Percentiles rank a stretch among this genome's conserved stretches.
Conservation (phyloP, 2,888 invertebrate genomes). For the Coecobrya sp. region DNA sequence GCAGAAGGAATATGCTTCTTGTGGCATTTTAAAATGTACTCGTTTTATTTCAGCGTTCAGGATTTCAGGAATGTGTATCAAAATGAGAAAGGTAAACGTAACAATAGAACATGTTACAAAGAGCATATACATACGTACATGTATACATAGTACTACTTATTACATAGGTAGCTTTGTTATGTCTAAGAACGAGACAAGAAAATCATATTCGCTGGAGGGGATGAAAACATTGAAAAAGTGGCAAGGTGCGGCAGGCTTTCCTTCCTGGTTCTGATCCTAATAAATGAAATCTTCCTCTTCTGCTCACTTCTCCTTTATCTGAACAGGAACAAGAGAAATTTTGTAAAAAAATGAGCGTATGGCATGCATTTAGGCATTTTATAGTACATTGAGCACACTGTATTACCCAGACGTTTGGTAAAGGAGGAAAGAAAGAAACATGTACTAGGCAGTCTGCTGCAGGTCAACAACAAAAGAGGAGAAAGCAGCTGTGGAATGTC, state of each 20-base stretch:
- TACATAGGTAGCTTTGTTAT: background rate
- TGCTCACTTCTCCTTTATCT: slow-evolving; percentile 1
- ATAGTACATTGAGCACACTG: background rate
- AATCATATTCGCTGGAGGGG: slow-evolving; percentile 43
- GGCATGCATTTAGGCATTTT: background rate
- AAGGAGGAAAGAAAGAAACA: slow-evolving; percentile 28
- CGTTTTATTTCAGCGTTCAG: too few relatives aligned
- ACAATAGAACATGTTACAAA: background rate
- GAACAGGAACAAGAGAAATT: background rate
- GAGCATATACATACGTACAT: background rate
- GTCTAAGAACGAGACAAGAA: background rate
- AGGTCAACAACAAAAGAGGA: slow-evolving; percentile 58
- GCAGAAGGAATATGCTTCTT: too few relatives aligned
- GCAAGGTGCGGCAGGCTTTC: slow-evolving; percentile 19
- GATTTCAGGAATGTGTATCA: background rate
- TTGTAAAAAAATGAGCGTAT: background rate
- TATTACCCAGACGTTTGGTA: background rate
- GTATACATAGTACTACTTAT: too few relatives aligned
- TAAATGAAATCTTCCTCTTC: slow-evolving; percentile 47
- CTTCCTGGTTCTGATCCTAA: slow-evolving; percentile 39
- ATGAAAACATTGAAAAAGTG: slow-evolving; percentile 40
- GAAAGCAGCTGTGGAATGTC: slow-evolving; percentile 83
- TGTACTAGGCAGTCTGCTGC: slow-evolving; percentile 23
- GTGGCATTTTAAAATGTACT: too few relatives aligned
- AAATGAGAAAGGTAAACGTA: background rate